These are phyloP conservation scores for Petrocephalus zakoni DNA, from an alignment of 2,113 vertebrate species.

Conservation along the genomic window DNA sequence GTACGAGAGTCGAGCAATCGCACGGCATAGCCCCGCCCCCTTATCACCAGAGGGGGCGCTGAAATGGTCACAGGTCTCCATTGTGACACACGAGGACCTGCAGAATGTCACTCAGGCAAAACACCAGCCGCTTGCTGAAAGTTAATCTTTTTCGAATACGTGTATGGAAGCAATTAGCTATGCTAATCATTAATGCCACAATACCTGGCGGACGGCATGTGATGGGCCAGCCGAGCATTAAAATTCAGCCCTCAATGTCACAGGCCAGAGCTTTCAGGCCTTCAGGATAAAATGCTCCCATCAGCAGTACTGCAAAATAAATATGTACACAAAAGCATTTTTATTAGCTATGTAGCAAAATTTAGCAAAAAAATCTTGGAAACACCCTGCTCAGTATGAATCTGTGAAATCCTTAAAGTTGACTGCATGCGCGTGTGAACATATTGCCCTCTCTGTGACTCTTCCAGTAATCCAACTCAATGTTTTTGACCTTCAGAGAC, in stretches of 20 bases:
- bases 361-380: background rate
- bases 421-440: background rate
- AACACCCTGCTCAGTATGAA: background rate
- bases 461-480: background rate
- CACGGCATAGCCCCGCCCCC: background rate
- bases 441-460: background rate
- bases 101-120: background rate
- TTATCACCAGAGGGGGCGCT: background rate
- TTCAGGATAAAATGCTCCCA: background rate
- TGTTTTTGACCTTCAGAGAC: background rate
- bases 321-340: background rate
- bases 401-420: background rate
- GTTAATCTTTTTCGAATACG: background rate
- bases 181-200: background rate
- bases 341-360: background rate
- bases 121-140: background rate
- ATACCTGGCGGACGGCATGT: background rate
- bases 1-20: background rate
- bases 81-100: background rate
- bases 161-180: background rate
- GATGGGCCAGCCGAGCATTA: background rate
- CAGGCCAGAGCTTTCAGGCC: background rate
- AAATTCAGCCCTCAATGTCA: slow-evolving; percentile 3
- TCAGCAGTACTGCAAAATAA: background rate
- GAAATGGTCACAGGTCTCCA: background rate